A percentile compares a stretch with the other conserved stretches of the same genome.
Conservation (phyloP, 2,797 vertebrate genomes). For the Siniperca undulata region DNA sequence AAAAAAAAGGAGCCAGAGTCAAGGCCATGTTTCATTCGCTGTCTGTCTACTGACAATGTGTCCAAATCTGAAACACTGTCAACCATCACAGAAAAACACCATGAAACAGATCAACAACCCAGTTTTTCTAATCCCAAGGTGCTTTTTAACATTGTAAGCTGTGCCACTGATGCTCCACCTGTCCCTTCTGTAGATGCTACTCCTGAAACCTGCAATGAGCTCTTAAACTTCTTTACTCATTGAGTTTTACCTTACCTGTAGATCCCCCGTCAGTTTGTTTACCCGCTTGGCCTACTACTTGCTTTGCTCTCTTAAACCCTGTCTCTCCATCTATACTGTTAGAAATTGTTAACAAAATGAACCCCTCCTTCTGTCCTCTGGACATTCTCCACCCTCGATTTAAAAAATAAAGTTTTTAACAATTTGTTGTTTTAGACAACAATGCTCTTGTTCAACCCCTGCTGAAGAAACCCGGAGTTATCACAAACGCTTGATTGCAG, state of each 20-base stretch:
- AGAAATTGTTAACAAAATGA: neutral
- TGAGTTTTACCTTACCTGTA: neutral
- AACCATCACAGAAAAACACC: neutral
- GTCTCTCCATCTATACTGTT: neutral
- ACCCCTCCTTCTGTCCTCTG: neutral
- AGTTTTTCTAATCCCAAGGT: neutral
- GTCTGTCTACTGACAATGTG: constrained; percentile 9
- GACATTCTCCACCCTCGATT: neutral
- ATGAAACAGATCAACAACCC: neutral
- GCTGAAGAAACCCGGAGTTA: too few relatives aligned
- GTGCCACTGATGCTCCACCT: neutral
- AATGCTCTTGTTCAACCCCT: neutral
- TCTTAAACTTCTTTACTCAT: neutral
- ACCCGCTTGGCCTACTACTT: neutral
- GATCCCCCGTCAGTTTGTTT: neutral
- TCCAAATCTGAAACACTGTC: neutral
- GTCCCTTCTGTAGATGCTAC: neutral
- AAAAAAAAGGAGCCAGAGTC: constrained; percentile 25
- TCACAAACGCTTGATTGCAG: too few relatives aligned
- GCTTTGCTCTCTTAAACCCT: neutral
- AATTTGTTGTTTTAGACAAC: too few relatives aligned
- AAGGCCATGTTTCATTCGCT: constrained; percentile 29
- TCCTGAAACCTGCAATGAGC: neutral
- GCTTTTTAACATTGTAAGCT: neutral
- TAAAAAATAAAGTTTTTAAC: too few relatives aligned